A percentile compares a stretch with the other conserved stretches of the same genome.
Evolutionary conservation across 2,797 vertebrate genomes (phyloP).

Genomic region (Erethizon dorsatum): DNA sequence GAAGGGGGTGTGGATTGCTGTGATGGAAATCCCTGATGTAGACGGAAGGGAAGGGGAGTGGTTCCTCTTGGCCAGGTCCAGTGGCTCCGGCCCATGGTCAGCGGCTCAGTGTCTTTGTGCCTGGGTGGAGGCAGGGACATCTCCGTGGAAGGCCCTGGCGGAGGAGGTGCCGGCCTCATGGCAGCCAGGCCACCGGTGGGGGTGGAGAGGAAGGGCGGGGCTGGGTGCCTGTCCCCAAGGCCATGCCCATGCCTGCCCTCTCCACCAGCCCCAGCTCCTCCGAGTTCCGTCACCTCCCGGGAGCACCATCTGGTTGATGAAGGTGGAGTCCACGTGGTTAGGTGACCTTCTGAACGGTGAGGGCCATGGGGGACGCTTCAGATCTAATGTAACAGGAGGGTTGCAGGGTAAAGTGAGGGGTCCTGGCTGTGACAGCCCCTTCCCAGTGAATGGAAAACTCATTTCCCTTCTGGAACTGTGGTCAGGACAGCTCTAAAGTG

Average conservation of each 20-base stretch:
- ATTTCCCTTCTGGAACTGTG: background rate
- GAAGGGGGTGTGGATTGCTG: background rate
- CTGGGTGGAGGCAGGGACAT: too few species aligned
- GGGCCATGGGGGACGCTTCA: background rate
- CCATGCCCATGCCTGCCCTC: rapidly evolving
- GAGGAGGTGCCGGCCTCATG: background rate
- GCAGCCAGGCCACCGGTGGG: background rate
- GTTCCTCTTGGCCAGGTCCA: background rate
- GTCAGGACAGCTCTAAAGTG: background rate
- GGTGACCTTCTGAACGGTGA: too few species aligned
- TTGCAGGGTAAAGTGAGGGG: background rate
- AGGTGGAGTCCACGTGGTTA: too few species aligned
- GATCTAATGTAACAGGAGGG: background rate
- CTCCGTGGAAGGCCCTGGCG: background rate
- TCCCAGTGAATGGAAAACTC: background rate
- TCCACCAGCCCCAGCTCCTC: too few species aligned
- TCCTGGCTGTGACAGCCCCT: background rate
- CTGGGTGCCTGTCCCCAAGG: background rate
- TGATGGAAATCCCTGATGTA: background rate
- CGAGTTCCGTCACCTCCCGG: background rate
- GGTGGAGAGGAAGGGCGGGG: background rate
- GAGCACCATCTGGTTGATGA: too few species aligned
- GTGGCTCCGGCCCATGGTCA: too few species aligned
- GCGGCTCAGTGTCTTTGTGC: background rate
- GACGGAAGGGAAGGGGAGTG: background rate